Evolutionary conservation across 2,797 vertebrate species (phyloP).

Genomic region (Chelidonichthys spinosus): DNA sequence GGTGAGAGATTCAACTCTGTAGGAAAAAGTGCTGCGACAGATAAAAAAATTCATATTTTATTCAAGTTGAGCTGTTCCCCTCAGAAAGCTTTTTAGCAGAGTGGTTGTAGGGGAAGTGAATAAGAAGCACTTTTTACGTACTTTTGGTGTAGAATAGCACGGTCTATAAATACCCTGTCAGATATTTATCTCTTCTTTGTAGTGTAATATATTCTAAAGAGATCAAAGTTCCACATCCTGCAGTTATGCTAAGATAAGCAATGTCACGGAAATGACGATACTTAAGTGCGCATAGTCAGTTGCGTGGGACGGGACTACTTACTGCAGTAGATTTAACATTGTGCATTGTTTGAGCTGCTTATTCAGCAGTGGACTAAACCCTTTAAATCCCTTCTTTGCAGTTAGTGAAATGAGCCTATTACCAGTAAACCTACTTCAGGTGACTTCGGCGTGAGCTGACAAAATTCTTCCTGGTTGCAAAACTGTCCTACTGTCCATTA

Average conservation of each 20-base stretch:
- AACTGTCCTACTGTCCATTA: not conserved
- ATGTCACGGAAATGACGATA: not conserved
- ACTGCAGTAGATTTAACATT: constrained; percentile 10
- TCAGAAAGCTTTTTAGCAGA: constrained; percentile 49
- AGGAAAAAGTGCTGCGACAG: constrained; percentile 26
- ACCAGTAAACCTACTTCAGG: constrained; percentile 5
- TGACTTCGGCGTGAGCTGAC: constrained; percentile 3
- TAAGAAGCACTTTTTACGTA: constrained; percentile 39
- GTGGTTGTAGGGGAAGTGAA: constrained; percentile 45
- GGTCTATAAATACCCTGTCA: constrained; percentile 13
- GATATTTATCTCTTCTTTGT: constrained; percentile 13
- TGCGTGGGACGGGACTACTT: not conserved
- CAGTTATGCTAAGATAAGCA: not conserved
- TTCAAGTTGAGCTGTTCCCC: constrained; percentile 53
- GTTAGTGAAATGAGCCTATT: constrained; percentile 22
- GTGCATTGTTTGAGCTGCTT: constrained; percentile 27
- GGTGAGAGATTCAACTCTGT: not conserved
- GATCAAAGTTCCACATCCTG: constrained; percentile 8
- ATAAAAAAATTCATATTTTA: constrained; percentile 73
- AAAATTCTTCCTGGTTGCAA: not conserved
- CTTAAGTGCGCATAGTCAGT: not conserved
- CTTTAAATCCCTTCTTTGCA: constrained; percentile 18
- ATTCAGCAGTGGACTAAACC: constrained; percentile 13
- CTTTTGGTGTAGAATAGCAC: constrained; percentile 3
- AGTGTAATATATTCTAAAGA: constrained; percentile 7